Evolutionary conservation across 2,888 invertebrate genomes (phyloP), one percentile per base, ranked within the genome.

Genomic region (Ceraclea dissimilis): DNA sequence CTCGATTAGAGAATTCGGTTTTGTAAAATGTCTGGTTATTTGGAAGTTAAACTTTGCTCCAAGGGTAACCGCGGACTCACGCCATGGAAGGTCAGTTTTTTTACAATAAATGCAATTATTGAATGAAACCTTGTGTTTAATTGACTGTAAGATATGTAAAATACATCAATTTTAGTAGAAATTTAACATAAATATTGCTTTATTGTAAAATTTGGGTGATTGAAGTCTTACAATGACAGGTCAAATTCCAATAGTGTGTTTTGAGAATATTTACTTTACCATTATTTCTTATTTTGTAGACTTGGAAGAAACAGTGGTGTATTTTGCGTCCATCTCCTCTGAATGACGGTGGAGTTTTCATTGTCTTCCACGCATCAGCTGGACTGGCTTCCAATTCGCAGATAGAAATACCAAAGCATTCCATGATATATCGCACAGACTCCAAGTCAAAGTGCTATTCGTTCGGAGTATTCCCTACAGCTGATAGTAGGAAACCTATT

Each of bases 281-380:
- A n/a, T n/a, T n/a, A n/a, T 47, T 47, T 17, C 46, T 55, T 47
- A 58, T 54, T 20, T 65, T 71, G 65, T 67, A 83, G 83, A 80
- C 82, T 59, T 83, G 83, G 83, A 81, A 80, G 66, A 79, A 77
- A 68, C 83, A 82, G 67, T 83, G 83, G 83, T 83, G 83, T 67
- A 81, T 81, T 66, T 71, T 83, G 64, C 71, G 79, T 65, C 77
- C 80, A 55, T 72, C 80, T 60, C 77, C 80, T 59, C 76, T 75
- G 59, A 73, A 77, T 59, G 72, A 75, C 60, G 78, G 79, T 51
- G 75, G 74, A 33, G 75, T 80, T 2, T 78, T 79, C 59, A 67
- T 82, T 63, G 80, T 79, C 54, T 73, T 82, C 46, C 81, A 80
- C 66, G 76, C 80, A 59, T 76, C 69, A 11, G 66, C 65, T 22